These are phyloP conservation scores for Heteromurus nitidus DNA, from an alignment of 2,888 invertebrate species.

Conservation along the genomic window DNA sequence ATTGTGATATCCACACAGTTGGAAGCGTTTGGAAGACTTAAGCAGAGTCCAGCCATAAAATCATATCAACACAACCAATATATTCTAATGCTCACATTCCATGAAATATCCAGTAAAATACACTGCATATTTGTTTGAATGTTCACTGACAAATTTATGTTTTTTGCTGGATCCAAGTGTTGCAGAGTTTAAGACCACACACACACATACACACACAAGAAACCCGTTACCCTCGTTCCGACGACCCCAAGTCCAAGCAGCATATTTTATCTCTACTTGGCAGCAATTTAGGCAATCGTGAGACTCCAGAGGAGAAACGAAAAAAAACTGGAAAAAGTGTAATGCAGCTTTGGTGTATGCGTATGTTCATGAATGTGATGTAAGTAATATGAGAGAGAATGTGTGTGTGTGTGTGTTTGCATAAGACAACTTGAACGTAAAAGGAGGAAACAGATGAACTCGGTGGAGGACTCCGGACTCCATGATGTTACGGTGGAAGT, in stretches of 20 bases:
- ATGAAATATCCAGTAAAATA: no score
- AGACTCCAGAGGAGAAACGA: conserved; percentile 1
- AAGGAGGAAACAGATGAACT: neutral
- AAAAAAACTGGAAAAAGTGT: neutral
- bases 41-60: no score
- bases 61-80: no score
- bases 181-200: no score
- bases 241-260: conserved; percentile 42
- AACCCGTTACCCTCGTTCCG: conserved; percentile 24
- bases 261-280: conserved; percentile 20
- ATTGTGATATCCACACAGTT: no score
- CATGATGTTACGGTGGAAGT: no score
- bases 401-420: no score
- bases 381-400: neutral
- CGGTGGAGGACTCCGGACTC: neutral
- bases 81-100: no score
- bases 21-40: no score
- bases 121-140: no score
- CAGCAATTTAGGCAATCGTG: conserved; percentile 19
- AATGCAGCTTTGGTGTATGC: neutral
- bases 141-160: no score
- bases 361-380: neutral
- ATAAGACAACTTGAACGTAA: neutral
- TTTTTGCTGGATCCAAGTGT: no score
- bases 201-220: neutral